These are phyloP conservation scores for Tetranychus urticae DNA, from an alignment of 1,140 invertebrate genomes.

Conservation along the genomic window DNA sequence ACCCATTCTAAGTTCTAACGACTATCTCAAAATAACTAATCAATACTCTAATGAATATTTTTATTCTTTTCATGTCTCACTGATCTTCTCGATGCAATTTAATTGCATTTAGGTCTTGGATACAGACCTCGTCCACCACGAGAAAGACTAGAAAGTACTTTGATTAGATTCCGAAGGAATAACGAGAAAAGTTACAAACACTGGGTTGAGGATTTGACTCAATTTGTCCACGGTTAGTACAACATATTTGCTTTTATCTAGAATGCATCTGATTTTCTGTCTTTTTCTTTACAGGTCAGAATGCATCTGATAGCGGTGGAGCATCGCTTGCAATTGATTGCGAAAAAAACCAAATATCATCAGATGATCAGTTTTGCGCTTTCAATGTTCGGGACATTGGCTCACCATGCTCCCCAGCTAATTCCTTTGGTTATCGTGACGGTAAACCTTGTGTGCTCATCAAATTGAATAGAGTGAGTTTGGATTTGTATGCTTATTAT, in stretches of 20 bases:
- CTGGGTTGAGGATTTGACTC: constrained; percentile 47
- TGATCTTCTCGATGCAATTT: neutral
- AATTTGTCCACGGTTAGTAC: constrained; percentile 42
- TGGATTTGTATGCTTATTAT: constrained; percentile 14
- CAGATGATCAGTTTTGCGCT: constrained; percentile 35
- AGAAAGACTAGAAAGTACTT: constrained; percentile 66
- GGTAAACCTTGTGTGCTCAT: constrained; percentile 55
- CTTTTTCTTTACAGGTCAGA: too few relatives aligned
- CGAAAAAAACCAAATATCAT: neutral
- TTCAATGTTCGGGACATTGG: constrained; percentile 36
- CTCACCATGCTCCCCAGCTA: constrained; percentile 34
- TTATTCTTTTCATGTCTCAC: neutral
- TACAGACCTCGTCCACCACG: constrained; percentile 74
- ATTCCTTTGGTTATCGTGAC: constrained; percentile 42
- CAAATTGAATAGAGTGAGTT: constrained; percentile 41
- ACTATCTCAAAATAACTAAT: too few relatives aligned
- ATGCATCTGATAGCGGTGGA: neutral
- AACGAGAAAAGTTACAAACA: constrained; percentile 48
- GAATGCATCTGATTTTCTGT: too few relatives aligned
- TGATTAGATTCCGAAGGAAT: constrained; percentile 61
- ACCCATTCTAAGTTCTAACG: neutral
- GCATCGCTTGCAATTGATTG: neutral
- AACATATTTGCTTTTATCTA: too few relatives aligned
- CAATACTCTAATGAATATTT: neutral
- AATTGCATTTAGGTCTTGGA: constrained; percentile 38